Evolutionary conservation across 1,140 invertebrate genomes (phyloP).

Genomic region (Prorops nasuta): DNA sequence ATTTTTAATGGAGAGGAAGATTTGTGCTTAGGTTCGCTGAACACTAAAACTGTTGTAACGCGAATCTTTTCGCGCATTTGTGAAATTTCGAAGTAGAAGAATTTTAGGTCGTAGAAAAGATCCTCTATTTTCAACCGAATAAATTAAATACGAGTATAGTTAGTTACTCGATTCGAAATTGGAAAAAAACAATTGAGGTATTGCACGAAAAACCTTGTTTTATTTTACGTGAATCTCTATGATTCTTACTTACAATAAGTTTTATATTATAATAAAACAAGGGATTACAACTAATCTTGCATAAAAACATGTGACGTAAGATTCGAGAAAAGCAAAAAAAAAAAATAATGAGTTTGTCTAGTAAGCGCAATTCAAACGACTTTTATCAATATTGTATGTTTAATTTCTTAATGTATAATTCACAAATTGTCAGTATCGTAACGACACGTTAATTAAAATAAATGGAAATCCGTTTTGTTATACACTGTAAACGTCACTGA

Average conservation of each 20-base stretch:
- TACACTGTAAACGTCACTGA: constrained; percentile 38
- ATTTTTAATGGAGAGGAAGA: no score
- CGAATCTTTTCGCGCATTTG: no score
- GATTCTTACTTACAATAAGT: no score
- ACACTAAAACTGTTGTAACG: no score
- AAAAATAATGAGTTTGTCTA: constrained; percentile 25
- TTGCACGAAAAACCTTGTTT: no score
- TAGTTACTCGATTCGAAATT: no score
- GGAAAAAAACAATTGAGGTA: no score
- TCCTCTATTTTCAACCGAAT: constrained; percentile 33
- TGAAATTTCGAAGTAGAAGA: no score
- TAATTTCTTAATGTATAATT: constrained; percentile 27
- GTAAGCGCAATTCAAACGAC: constrained; percentile 32
- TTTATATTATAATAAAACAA: no score
- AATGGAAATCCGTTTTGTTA: constrained; percentile 29
- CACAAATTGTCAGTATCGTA: not conserved
- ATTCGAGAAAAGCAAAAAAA: constrained; percentile 20
- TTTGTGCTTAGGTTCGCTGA: no score
- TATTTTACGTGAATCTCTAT: no score
- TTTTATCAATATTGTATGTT: constrained; percentile 28
- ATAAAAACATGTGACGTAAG: not conserved
- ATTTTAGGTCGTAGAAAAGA: constrained; percentile 32
- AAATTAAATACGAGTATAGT: constrained; percentile 27
- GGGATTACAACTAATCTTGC: no score
- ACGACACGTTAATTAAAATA: constrained; percentile 23